Base-by-base conservation (phyloP, 1,140 invertebrate genomes). In the Ceratoteleas bidentatus region DNA sequence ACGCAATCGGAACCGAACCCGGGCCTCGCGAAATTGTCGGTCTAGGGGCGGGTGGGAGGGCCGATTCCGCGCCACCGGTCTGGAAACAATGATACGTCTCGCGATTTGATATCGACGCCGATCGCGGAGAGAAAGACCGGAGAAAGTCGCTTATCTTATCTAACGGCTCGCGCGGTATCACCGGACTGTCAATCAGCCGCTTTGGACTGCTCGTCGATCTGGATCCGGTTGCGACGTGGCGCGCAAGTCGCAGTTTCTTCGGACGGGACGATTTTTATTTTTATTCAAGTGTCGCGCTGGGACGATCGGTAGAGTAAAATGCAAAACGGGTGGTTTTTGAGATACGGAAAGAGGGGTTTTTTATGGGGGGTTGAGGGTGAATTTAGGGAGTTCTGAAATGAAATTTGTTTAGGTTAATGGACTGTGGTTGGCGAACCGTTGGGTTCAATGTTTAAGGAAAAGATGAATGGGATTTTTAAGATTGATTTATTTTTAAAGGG, bases 121-220 rank as follows among this genome's bases (percentile, higher is more conserved):
- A 77, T 77, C 64, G 50, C 24, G 24, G 24, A 24, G 56, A 68
- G 73, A 61, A 75, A 75, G 72, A 75, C 72, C 14, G 15, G 74
- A 77, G 74, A 77, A 77, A 77, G 74, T 77, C 16, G 74, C 50
- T 77, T 76, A 68, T 76, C 73, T 77, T 77, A 62, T 69, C 74
- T 62, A 69, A 56, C 64, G 15, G 43, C 45, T 64, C 40, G 45
- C 38, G 50, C 62, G 56, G 34, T 62, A 77, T 53, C 57, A 43
- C 15, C 40, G 38, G 10, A 36, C 73, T 57, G 73, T 76, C 73
- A 76, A 76, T 68, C 73, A 76, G 56, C 38, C 43, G 50, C 38
- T 45, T 73, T 57, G 50, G 36, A 40, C 10, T 66, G 50, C 15
- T 62, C 40, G 36, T 52, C 60, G 69, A 56, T 57, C 65, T 73